Evolutionary conservation across 1,140 invertebrate genomes (phyloP).

Genomic region (Medauroidea extradentata): DNA sequence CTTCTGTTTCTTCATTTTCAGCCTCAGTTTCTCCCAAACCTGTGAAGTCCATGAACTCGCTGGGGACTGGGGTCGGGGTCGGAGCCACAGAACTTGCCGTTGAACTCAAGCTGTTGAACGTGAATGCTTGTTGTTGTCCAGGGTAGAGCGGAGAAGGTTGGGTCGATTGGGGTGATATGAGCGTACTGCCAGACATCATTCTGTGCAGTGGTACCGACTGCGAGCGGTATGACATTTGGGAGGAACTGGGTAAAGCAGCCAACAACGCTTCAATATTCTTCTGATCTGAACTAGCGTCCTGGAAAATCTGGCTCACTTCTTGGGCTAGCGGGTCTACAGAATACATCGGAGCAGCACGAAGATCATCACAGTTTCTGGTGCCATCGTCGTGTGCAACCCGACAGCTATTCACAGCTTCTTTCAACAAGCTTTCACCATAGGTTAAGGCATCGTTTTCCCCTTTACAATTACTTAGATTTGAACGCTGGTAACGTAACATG

Average conservation of each 20-base stretch:
- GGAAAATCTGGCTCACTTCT: constrained; percentile 52
- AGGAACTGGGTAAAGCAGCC: background rate
- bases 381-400: background rate
- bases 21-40: constrained; percentile 46
- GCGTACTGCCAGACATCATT: constrained; percentile 44
- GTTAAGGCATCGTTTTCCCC: background rate
- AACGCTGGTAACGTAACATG: background rate
- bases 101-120: constrained; percentile 46
- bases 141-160: constrained; percentile 36
- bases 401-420: background rate
- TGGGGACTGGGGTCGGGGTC: constrained; percentile 61
- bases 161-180: constrained; percentile 44
- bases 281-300: constrained; percentile 32
- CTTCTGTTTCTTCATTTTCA: constrained; percentile 34
- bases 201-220: constrained; percentile 71
- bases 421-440: background rate
- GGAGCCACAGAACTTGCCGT: constrained; percentile 60
- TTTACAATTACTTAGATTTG: background rate
- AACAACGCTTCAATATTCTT: constrained; percentile 17
- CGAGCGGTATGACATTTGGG: constrained; percentile 51
- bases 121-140: constrained; percentile 33
- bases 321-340: constrained; percentile 46
- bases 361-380: background rate
- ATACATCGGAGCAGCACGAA: constrained; percentile 6
- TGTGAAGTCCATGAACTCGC: constrained; percentile 63